These are phyloP conservation scores for Alauda arvensis DNA, from an alignment of 2,797 vertebrate genomes.

Conservation along the genomic window DNA sequence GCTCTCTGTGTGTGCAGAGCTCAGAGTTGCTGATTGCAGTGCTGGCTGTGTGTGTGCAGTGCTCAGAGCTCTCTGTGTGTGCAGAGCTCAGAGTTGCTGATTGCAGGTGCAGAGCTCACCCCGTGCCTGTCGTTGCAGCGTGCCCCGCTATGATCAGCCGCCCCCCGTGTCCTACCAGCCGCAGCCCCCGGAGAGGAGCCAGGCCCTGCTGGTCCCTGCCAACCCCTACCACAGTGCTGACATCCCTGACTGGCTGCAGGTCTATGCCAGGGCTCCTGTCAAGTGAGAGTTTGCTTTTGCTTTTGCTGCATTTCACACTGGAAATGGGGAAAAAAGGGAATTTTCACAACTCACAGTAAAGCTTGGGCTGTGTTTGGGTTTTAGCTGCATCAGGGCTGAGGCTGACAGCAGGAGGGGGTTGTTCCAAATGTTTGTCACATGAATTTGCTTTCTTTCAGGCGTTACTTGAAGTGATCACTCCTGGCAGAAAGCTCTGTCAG, in stretches of 20 bases:
- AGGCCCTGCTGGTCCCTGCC: constrained; percentile 90
- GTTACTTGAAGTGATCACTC: not conserved
- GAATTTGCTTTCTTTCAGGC: not conserved
- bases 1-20: too few relatives aligned
- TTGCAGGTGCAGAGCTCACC: too few relatives aligned
- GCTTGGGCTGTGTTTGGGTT: rapidly evolving
- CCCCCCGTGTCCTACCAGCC: constrained; percentile 91
- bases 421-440: rapidly evolving
- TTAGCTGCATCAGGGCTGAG: rapidly evolving
- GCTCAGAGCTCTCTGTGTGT: too few relatives aligned
- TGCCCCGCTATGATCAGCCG: constrained; percentile 95
- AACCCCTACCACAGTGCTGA: constrained; percentile 97
- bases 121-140: constrained; percentile 65
- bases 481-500: not conserved
- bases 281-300: constrained; percentile 80
- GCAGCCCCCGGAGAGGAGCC: constrained; percentile 85
- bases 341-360: rapidly evolving
- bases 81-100: too few relatives aligned
- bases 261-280: constrained; percentile 94
- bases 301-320: not conserved
- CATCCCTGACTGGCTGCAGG: constrained; percentile 98
- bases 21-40: too few relatives aligned
- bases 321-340: rapidly evolving
- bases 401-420: rapidly evolving
- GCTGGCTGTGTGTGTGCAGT: too few relatives aligned